Percentiles rank a stretch among this genome's conserved stretches.
phyloP scores from a whole-genome alignment of 2,113 vertebrate genomes.

The Tachysurus vachellii region DNA sequence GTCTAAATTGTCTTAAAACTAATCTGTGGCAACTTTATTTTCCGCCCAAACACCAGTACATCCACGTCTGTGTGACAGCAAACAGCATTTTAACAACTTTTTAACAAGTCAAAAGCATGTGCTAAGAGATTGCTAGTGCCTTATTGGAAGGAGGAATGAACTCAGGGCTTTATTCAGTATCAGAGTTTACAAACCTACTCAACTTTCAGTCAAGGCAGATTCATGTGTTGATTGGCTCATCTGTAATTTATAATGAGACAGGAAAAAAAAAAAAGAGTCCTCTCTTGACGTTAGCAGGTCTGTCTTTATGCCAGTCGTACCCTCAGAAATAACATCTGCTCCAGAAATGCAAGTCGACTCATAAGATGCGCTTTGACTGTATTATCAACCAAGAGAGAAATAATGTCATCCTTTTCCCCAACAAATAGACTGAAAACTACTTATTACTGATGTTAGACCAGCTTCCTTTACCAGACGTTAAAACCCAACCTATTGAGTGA shows the following conservation, averaged over 20 bases:
- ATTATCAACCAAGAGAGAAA: neutral
- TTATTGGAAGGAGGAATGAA: neutral
- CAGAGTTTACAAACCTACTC: neutral
- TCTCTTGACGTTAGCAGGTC: neutral
- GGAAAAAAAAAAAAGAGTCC: neutral
- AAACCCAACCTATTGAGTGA: neutral
- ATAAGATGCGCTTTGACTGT: neutral
- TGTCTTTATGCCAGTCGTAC: neutral
- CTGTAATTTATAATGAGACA: neutral
- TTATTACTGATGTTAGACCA: neutral
- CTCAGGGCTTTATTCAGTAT: neutral
- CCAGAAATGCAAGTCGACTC: neutral
- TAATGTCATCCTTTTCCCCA: neutral
- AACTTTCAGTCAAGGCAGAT: neutral
- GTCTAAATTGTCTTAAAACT: neutral
- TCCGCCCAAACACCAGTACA: too few relatives aligned
- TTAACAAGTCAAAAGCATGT: neutral
- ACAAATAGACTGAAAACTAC: neutral
- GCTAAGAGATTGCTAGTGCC: neutral
- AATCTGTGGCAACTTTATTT: too few relatives aligned
- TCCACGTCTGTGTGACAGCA: too few relatives aligned
- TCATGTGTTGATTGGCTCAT: neutral
- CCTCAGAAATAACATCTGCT: neutral
- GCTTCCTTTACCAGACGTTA: constrained; percentile 16
- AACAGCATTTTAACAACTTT: too few relatives aligned